These are phyloP conservation scores for Mythimna vitellina DNA, from an alignment of 2,888 invertebrate species.

Conservation along the genomic window DNA sequence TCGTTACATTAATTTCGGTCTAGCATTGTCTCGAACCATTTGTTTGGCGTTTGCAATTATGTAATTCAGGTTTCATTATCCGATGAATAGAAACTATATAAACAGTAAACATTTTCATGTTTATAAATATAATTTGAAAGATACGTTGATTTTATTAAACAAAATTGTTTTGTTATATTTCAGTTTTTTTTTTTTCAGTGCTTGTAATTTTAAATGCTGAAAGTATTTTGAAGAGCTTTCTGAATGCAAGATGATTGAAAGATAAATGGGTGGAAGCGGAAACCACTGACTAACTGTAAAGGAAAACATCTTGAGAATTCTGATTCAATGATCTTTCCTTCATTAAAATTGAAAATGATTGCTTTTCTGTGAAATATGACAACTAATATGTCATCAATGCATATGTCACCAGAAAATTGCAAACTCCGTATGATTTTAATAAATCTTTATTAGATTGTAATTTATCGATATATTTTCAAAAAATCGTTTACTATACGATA, in stretches of 20 bases:
- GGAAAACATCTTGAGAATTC: conserved; percentile 1
- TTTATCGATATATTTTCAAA: too few species aligned
- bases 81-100: conserved; percentile 18
- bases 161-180: conserved; percentile 9
- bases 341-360: not conserved
- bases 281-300: not conserved
- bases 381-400: too few species aligned
- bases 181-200: not conserved
- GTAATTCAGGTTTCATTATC: conserved; percentile 41
- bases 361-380: not conserved
- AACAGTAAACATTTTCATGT: conserved; percentile 23
- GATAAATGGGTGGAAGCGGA: conserved; percentile 4
- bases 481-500: too few species aligned
- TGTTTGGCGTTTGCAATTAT: conserved; percentile 35
- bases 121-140: conserved; percentile 32
- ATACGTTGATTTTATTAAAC: conserved; percentile 12
- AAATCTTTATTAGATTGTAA: too few species aligned
- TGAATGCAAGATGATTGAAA: conserved; percentile 8
- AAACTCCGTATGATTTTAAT: too few species aligned
- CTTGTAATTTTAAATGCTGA: conserved; percentile 13
- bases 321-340: not conserved
- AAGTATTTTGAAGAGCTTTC: conserved; percentile 22
- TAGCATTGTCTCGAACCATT: conserved; percentile 52
- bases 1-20: conserved; percentile 75
- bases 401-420: too few species aligned